Conservation (phyloP, 2,797 vertebrate species). For the Diplodus sargus region DNA sequence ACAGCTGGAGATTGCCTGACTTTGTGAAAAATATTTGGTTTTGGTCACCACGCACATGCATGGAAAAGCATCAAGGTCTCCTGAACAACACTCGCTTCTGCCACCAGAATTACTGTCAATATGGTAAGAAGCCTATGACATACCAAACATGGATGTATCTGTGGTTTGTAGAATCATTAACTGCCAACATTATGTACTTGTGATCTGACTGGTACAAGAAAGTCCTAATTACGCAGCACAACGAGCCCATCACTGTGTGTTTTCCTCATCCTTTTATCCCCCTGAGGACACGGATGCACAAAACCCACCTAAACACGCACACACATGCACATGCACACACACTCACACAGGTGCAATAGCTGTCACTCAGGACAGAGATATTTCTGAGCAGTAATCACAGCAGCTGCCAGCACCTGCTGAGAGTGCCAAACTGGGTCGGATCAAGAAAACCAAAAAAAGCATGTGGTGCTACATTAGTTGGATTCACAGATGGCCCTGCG, state of each 20-base stretch:
- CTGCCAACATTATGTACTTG: too few relatives aligned
- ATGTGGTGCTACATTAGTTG: slow-evolving; percentile 35
- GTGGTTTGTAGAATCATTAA: too few relatives aligned
- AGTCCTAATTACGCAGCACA: not conserved
- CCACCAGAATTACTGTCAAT: too few relatives aligned
- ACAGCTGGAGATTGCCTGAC: too few relatives aligned
- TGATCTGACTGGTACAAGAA: not conserved
- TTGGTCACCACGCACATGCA: too few relatives aligned
- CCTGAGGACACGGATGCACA: not conserved
- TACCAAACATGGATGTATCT: too few relatives aligned
- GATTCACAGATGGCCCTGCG: slow-evolving; percentile 62
- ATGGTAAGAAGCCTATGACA: too few relatives aligned
- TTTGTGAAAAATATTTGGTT: too few relatives aligned
- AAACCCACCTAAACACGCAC: not conserved
- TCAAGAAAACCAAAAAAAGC: slow-evolving; percentile 28
- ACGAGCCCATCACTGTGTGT: not conserved
- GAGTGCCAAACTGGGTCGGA: slow-evolving; percentile 57
- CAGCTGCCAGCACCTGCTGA: slow-evolving; percentile 34
- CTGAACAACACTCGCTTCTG: too few relatives aligned
- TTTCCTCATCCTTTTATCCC: not conserved
- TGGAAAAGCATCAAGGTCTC: too few relatives aligned
- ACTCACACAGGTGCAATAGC: slow-evolving; percentile 18
- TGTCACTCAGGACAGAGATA: slow-evolving; percentile 38
- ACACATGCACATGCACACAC: not conserved
- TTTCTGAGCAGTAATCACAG: slow-evolving; percentile 47